phyloP scores from a whole-genome alignment of 2,113 vertebrate species.

The Peromyscus leucopus region DNA sequence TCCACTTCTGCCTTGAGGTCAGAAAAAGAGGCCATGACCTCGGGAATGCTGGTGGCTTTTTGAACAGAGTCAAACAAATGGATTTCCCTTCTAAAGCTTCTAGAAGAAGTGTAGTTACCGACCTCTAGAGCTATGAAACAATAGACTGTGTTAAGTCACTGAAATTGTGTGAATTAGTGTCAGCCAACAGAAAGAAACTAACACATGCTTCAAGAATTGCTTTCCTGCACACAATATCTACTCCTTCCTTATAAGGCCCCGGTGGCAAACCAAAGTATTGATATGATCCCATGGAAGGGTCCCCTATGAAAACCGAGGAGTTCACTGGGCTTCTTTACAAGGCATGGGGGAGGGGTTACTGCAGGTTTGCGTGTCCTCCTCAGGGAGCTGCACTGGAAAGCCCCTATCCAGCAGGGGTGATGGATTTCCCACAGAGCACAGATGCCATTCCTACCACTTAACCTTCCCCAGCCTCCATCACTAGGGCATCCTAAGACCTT shows the following conservation, averaged over 20 bases:
- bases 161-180: not conserved
- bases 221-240: not conserved
- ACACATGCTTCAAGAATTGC: not conserved
- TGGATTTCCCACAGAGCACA: not conserved
- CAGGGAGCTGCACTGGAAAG: too few species aligned
- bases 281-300: not conserved
- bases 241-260: not conserved
- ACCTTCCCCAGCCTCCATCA: not conserved
- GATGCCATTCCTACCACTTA: not conserved
- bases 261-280: not conserved
- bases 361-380: not conserved
- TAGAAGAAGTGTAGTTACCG: not conserved
- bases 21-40: not conserved
- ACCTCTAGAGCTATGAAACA: not conserved
- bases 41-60: not conserved
- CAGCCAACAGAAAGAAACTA: not conserved
- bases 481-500: not conserved
- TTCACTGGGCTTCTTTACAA: not conserved
- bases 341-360: not conserved
- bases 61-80: not conserved
- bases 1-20: not conserved
- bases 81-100: not conserved
- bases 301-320: not conserved
- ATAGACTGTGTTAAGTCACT: not conserved
- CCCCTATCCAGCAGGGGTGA: not conserved